phyloP scores from a whole-genome alignment of 2,888 invertebrate genomes.

The Apotomis betuletana region DNA sequence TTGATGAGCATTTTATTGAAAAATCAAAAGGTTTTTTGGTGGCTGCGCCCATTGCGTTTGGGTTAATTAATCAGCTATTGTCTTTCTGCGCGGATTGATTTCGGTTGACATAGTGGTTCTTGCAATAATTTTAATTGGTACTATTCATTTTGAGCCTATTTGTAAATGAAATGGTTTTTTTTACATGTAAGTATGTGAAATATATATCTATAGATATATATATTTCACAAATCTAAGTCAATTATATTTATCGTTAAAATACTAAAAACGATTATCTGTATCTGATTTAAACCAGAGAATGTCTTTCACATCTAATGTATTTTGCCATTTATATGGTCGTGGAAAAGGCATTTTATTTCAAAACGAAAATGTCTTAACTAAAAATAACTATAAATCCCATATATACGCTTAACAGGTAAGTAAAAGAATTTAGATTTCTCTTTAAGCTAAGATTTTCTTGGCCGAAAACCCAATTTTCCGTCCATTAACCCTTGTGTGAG shows the following conservation, averaged over 20 bases:
- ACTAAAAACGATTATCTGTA: too few relatives aligned
- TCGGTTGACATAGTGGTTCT: neutral
- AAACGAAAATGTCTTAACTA: neutral
- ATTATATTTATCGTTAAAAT: too few relatives aligned
- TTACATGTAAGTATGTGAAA: too few relatives aligned
- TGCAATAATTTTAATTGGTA: neutral
- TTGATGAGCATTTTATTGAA: constrained; percentile 43
- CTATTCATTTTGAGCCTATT: too few relatives aligned
- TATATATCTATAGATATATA: too few relatives aligned
- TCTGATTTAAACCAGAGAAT: too few relatives aligned
- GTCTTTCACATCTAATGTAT: too few relatives aligned
- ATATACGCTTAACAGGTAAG: neutral
- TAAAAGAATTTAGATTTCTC: constrained; percentile 4
- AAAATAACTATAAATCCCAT: neutral
- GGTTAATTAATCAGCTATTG: constrained; percentile 22
- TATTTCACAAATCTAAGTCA: too few relatives aligned
- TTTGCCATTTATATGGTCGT: too few relatives aligned
- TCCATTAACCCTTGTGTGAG: constrained; percentile 66
- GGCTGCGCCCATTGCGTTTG: constrained; percentile 6
- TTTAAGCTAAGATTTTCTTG: constrained; percentile 48
- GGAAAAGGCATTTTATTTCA: too few relatives aligned
- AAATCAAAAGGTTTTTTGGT: constrained; percentile 40
- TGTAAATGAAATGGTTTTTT: too few relatives aligned
- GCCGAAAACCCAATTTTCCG: constrained; percentile 57
- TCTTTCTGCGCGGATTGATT: neutral